Evolutionary conservation across 2,113 vertebrate species (phyloP).

Genomic region (Sturnira hondurensis): DNA sequence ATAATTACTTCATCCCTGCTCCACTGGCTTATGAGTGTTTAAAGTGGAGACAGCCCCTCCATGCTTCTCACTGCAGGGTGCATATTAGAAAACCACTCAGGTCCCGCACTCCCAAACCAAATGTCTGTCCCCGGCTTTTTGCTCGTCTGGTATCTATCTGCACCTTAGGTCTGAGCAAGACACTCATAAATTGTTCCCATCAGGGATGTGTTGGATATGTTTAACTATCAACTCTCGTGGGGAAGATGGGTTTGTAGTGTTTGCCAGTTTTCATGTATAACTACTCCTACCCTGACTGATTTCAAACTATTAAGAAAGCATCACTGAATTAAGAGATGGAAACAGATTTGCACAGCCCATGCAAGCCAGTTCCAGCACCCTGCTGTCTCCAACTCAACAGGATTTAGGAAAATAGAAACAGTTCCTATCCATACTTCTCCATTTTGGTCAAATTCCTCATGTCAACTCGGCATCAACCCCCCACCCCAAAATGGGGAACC

Average conservation of each 20-base stretch:
- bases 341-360: neutral
- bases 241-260: neutral
- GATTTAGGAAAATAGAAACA: neutral
- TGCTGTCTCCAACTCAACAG: neutral
- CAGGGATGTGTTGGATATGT: neutral
- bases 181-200: neutral
- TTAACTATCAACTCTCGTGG: neutral
- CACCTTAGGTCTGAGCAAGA: neutral
- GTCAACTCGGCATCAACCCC: neutral
- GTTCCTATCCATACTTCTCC: neutral
- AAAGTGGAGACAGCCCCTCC: neutral
- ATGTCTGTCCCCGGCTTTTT: neutral
- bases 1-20: neutral
- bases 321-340: neutral
- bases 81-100: no score
- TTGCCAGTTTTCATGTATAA: neutral
- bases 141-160: neutral
- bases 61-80: rapidly evolving
- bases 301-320: neutral
- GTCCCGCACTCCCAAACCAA: neutral
- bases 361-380: neutral
- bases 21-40: neutral
- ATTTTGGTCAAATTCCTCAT: neutral
- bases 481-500: neutral
- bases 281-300: neutral